phyloP scores from a whole-genome alignment of 2,113 vertebrate species.

The Dinomys branickii region DNA sequence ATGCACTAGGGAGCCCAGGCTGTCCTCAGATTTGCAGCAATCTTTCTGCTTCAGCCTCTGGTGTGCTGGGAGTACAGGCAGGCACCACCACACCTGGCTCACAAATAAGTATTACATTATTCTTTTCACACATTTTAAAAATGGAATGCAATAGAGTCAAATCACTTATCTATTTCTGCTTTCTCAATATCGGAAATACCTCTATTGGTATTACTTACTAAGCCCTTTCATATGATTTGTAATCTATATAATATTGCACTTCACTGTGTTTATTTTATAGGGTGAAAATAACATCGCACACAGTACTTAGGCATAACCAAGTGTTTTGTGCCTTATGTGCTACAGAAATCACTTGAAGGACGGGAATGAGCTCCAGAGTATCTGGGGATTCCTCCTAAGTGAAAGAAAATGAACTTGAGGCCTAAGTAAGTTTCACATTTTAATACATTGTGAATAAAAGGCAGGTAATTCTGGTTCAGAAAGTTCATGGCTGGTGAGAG shows the following conservation, averaged over 20 bases:
- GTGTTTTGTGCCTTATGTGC: neutral
- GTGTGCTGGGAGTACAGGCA: no score
- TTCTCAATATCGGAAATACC: neutral
- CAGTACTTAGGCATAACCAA: neutral
- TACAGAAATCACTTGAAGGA: neutral
- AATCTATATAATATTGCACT: neutral
- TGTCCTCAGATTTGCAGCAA: no score
- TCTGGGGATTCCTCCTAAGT: neutral
- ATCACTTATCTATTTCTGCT: neutral
- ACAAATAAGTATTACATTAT: neutral
- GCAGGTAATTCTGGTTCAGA: neutral
- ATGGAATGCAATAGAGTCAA: neutral
- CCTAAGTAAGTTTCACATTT: neutral
- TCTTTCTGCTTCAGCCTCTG: no score
- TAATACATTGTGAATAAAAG: neutral
- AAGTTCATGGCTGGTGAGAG: neutral
- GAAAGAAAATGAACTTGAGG: neutral
- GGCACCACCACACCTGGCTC: no score
- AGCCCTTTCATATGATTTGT: neutral
- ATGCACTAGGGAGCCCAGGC: no score
- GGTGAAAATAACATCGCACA: neutral
- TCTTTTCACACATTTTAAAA: neutral
- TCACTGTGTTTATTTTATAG: neutral
- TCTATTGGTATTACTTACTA: neutral
- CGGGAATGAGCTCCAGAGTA: neutral